phyloP scores from a whole-genome alignment of 1,140 invertebrate species.

The Drosophila oshimai region DNA sequence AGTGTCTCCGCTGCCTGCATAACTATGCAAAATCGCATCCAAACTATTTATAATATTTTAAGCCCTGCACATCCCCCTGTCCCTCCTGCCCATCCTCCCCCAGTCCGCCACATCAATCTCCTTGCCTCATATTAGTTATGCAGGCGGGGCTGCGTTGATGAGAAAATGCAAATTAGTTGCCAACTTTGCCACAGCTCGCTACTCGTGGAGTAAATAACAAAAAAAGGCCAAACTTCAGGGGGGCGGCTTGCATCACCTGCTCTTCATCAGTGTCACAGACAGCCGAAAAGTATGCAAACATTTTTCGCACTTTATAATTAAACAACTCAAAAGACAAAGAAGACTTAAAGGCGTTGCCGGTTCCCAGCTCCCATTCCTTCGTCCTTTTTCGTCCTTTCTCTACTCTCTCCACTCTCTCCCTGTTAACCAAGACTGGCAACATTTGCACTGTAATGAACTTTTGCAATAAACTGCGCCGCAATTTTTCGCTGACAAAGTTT shows the following conservation, averaged over 20 bases:
- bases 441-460: conserved; percentile 81
- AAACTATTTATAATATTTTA: conserved; percentile 73
- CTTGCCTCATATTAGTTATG: conserved; percentile 63
- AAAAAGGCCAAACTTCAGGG: conserved; percentile 19
- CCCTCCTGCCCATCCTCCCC: no score
- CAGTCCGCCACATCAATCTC: conserved; percentile 23
- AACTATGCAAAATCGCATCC: conserved; percentile 64
- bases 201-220: conserved; percentile 49
- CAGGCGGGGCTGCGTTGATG: conserved; percentile 70
- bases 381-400: not conserved
- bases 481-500: conserved; percentile 80
- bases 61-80: not conserved
- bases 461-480: conserved; percentile 80
- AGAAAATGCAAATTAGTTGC: conserved; percentile 79
- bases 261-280: conserved; percentile 73
- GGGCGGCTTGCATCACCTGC: conserved; percentile 53
- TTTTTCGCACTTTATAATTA: conserved; percentile 81
- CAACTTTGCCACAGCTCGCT: conserved; percentile 64
- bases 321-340: conserved; percentile 75
- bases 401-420: not conserved
- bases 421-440: conserved; percentile 56
- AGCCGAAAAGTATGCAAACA: conserved; percentile 77
- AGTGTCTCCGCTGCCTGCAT: not conserved
- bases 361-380: not conserved
- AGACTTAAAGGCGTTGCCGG: conserved; percentile 47